A percentile compares a stretch with the other conserved stretches of the same genome.
Conservation (phyloP, 2,888 invertebrate genomes). For the Melanchra persicariae region DNA sequence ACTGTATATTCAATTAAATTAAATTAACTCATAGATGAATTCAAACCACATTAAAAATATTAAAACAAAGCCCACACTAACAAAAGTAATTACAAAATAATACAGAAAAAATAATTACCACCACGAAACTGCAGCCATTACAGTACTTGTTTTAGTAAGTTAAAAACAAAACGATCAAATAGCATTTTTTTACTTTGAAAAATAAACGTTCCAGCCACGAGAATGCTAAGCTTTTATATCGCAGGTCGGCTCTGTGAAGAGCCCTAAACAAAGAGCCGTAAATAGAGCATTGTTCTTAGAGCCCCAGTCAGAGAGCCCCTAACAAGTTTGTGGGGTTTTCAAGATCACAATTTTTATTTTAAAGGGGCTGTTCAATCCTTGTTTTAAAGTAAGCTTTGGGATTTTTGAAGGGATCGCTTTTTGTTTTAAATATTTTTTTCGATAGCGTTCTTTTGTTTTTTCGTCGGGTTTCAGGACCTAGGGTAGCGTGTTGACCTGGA, state of each 20-base stretch:
- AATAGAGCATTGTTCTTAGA: slow-evolving; percentile 85
- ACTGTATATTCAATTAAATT: no score
- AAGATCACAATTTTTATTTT: slow-evolving; percentile 66
- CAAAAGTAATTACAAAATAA: slow-evolving; percentile 5
- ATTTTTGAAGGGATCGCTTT: slow-evolving; percentile 36
- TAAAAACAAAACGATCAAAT: slow-evolving; percentile 34
- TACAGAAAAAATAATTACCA: not conserved
- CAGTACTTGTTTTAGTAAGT: slow-evolving; percentile 1
- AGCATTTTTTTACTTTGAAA: slow-evolving; percentile 52
- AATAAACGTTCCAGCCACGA: slow-evolving; percentile 61
- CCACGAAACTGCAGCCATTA: not conserved
- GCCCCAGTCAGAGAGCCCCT: slow-evolving; percentile 75
- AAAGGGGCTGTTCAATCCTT: slow-evolving; percentile 50
- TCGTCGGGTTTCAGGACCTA: not conserved
- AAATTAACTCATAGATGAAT: not conserved
- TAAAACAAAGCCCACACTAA: not conserved
- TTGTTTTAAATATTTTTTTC: slow-evolving; percentile 39
- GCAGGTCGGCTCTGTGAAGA: slow-evolving; percentile 66
- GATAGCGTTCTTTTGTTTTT: slow-evolving; percentile 20
- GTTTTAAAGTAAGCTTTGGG: slow-evolving; percentile 49
- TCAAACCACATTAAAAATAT: not conserved
- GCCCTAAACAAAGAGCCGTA: slow-evolving; percentile 83
- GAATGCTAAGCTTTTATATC: slow-evolving; percentile 67
- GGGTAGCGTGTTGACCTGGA: not conserved
- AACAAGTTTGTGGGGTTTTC: slow-evolving; percentile 80